phyloP scores from a whole-genome alignment of 2,113 vertebrate genomes.

The Prolemur simus region DNA sequence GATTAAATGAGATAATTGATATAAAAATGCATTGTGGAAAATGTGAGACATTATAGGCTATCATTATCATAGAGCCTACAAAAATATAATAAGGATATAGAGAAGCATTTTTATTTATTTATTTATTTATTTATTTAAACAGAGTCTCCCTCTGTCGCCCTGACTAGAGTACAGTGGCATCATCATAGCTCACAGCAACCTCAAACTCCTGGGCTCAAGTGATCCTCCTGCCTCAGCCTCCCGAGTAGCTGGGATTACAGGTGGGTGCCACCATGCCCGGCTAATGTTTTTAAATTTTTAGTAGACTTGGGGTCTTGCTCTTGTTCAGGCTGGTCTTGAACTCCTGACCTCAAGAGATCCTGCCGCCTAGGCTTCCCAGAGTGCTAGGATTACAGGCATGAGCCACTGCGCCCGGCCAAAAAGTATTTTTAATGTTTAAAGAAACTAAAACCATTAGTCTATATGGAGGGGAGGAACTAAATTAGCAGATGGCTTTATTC shows the following conservation, averaged over 20 bases:
- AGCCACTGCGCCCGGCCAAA: background rate
- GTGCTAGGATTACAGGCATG: too few relatives aligned
- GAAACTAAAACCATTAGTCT: background rate
- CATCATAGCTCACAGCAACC: too few relatives aligned
- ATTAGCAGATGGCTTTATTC: background rate
- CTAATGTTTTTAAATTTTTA: too few relatives aligned
- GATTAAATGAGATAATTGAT: background rate
- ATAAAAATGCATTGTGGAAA: background rate
- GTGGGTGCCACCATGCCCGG: too few relatives aligned
- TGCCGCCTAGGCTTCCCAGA: too few relatives aligned
- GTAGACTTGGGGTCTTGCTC: too few relatives aligned
- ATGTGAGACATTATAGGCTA: background rate
- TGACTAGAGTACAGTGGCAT: too few relatives aligned
- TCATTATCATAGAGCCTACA: background rate
- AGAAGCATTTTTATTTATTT: background rate
- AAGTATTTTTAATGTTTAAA: background rate
- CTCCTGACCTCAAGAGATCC: too few relatives aligned
- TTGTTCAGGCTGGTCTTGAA: too few relatives aligned
- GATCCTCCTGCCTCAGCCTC: too few relatives aligned
- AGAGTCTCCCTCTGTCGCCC: background rate
- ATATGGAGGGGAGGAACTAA: background rate
- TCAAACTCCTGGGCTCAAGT: too few relatives aligned
- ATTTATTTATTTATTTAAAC: background rate
- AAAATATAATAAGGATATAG: background rate
- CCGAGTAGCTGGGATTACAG: too few relatives aligned